Evolutionary conservation across 2,113 vertebrate species (phyloP), one percentile per base, ranked within the genome.

Genomic region (Amblyopsis rosae): DNA sequence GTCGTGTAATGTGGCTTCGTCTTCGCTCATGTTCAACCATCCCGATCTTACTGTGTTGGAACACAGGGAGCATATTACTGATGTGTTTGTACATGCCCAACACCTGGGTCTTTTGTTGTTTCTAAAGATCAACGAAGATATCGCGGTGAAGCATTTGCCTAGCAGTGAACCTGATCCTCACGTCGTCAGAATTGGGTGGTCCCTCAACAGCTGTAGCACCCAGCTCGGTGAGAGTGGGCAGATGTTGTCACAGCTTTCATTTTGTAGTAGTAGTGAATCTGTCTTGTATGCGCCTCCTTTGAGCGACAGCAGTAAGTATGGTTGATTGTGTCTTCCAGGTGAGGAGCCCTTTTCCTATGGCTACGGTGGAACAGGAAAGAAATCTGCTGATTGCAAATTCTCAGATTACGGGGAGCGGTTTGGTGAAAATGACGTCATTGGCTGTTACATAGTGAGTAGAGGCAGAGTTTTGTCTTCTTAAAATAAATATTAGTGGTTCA

Each of bases 151-250:
- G 78, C 94, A 97, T 70, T 90, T 97, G 32, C 95, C 96, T 1
- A 85, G 93, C 32, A 94, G 90, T 0, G 96, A 97, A 70, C 94
- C 94, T 0, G 95, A 97, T 60, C 95, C 95, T 3, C 96, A 96
- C 0, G 95, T 97, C 6, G 95, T 96, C 67, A 87, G 95, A 13
- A 92, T 98, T 0, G 95, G 95, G 12, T 98, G 96, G 96, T 98
- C 96, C 7, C 86, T 96, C 65, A 94, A 96, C 69, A 87, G 92
- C 58, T 93, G 94, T 80, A 95, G 94, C 89, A 96, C 95, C 11
- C 96, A 96, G 77, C 89, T 97, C 64, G 96, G 95, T 96, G 72
- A 94, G 91, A 26, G 12, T 0, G 3, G 67, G 9, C 3, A 35
- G 0, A 11, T 13, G 45, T 4, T 0, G 49, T 12, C 0, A 55